Conservation (phyloP, 2,888 invertebrate species). For the Pseudococcus viburni region DNA sequence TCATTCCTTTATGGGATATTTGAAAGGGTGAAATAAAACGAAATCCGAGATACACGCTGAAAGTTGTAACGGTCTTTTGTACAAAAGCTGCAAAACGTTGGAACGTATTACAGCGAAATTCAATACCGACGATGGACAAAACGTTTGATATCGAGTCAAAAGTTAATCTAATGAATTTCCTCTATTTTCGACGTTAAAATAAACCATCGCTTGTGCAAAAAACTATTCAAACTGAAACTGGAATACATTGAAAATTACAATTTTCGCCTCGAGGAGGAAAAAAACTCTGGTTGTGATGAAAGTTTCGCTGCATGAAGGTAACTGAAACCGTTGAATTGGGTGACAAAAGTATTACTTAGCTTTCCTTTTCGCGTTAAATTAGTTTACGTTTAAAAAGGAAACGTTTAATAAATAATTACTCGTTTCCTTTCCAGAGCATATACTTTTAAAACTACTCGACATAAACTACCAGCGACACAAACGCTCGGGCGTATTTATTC, state of each 20-base stretch:
- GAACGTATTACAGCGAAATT: not conserved
- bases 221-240: not conserved
- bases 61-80: conserved; percentile 41
- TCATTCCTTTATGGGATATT: not conserved
- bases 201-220: not conserved
- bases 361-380: conserved; percentile 39
- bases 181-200: not conserved
- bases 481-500: not conserved
- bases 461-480: not conserved
- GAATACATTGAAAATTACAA: not conserved
- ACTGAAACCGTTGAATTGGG: conserved; percentile 13
- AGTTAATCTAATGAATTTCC: conserved; percentile 29
- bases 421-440: not conserved
- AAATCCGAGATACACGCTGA: conserved; percentile 12
- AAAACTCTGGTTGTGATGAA: not conserved
- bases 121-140: conserved; percentile 21
- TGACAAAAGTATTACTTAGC: conserved; percentile 25
- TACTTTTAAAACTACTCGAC: conserved; percentile 35
- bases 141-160: conserved; percentile 34
- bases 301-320: not conserved
- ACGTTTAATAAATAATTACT: conserved; percentile 46
- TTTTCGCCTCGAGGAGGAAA: not conserved
- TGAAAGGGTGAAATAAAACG: conserved; percentile 5
- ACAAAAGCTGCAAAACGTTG: not conserved
- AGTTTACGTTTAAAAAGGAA: conserved; percentile 17